Evolutionary conservation across 2,113 vertebrate species (phyloP), one percentile per base, ranked within the genome.

Genomic region (Thryonomys swinderianus): DNA sequence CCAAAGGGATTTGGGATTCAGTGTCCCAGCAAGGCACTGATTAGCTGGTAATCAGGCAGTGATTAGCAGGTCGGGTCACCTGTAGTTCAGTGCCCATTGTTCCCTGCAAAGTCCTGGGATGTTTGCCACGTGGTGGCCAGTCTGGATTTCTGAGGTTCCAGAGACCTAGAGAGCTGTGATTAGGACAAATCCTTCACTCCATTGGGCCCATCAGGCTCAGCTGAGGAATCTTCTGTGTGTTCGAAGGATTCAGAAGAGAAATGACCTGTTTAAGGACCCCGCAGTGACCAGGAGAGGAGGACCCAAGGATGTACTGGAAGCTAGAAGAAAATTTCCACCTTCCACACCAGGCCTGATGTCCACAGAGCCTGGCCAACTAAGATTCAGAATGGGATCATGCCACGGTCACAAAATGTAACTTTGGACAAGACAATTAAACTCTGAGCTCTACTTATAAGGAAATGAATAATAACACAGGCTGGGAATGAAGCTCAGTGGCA

Each of bases 21-120:
- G 55, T 95, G 97, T 97, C 96, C 96, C 96, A 97, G 98, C 97
- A 97, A 98, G 98, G 96, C 98, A 81, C 98, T 98, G 98, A 99
- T 98, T 98, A 98, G 98, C 94, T 97, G 95, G 96, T 97, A 98
- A 99, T 98, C 98, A 98, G 97, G 91, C 51, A 95, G 98, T 0
- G 97, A 99, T 98, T 98, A 99, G 98, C 98, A 98, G 97, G 97
- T 81, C 53, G 51, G 98, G 98, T 98, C 98, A 98, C 97, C 73
- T 37, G 93, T 97, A 98, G 98, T 98, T 98, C 98, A 98, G 96
- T 32, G 84, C 16, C 91, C 96, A 13, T 37, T 97, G 97, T 97
- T 97, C 97, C 97, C 96, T 91, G 95, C 66, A 96, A 98, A 97
- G 97, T 96, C 64, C 97, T 18, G 96, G 85, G 85, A 92, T 34